These are phyloP conservation scores for Forpus xanthops DNA, from an alignment of 2,797 vertebrate species.

Conservation along the genomic window DNA sequence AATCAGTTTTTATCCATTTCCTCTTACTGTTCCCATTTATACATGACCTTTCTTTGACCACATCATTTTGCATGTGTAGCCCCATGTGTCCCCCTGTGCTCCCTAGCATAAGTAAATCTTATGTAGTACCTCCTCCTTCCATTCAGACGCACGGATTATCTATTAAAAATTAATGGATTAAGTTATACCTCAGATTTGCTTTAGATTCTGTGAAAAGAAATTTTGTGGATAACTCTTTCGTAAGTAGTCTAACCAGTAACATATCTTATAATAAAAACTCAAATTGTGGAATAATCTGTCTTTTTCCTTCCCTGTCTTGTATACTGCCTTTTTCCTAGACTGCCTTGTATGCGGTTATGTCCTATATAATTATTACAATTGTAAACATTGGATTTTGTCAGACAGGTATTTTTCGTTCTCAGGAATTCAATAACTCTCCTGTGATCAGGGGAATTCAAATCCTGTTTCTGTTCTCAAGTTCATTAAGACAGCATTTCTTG, in stretches of 20 bases:
- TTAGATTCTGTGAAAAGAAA: background rate
- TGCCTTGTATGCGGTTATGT: background rate
- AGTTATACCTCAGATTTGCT: background rate
- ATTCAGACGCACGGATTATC: background rate
- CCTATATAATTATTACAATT: background rate
- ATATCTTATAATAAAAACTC: background rate
- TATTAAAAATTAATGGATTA: background rate
- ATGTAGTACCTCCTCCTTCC: background rate
- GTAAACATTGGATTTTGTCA: background rate
- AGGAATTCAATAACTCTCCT: background rate
- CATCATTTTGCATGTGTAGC: background rate
- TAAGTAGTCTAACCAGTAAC: background rate
- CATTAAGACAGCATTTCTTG: background rate
- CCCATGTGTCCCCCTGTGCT: accelerated
- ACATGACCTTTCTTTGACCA: background rate
- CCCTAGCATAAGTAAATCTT: background rate
- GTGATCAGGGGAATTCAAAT: background rate
- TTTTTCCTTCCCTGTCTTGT: background rate
- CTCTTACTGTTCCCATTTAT: background rate
- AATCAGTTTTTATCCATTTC: background rate
- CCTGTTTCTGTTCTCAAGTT: background rate
- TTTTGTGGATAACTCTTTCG: background rate
- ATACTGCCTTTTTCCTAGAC: too few relatives aligned
- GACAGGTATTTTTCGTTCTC: background rate
- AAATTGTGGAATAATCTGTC: background rate